Conservation (phyloP, 2,888 invertebrate genomes). For the Limnephilus marmoratus region DNA sequence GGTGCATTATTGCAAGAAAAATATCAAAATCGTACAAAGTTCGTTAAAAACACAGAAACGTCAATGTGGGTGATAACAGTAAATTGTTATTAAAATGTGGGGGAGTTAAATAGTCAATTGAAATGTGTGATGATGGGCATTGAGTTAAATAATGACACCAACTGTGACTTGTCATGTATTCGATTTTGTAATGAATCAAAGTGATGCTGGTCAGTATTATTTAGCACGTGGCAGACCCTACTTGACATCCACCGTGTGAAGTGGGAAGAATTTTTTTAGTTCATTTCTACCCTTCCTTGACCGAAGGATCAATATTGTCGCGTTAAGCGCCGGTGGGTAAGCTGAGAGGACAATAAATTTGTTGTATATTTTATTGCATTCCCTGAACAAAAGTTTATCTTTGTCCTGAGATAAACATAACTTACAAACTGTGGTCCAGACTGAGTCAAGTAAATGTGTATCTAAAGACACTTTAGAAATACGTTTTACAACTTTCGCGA, state of each 20-base stretch:
- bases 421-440: background rate
- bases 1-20: no score
- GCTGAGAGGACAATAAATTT: background rate
- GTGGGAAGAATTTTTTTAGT: background rate
- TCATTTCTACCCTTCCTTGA: background rate
- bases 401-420: background rate
- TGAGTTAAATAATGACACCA: background rate
- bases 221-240: background rate
- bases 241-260: background rate
- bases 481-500: background rate
- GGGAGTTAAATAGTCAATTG: background rate
- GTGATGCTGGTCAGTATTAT: background rate
- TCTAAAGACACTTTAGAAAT: slow-evolving; percentile 2
- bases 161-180: background rate
- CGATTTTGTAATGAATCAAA: background rate
- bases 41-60: no score
- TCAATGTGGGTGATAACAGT: no score
- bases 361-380: background rate
- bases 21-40: no score
- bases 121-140: background rate
- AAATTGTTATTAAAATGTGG: no score
- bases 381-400: background rate
- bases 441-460: background rate
- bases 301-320: background rate
- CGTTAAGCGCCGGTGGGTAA: background rate